Conservation (phyloP, 2,113 vertebrate species). For the Canis aureus region DNA sequence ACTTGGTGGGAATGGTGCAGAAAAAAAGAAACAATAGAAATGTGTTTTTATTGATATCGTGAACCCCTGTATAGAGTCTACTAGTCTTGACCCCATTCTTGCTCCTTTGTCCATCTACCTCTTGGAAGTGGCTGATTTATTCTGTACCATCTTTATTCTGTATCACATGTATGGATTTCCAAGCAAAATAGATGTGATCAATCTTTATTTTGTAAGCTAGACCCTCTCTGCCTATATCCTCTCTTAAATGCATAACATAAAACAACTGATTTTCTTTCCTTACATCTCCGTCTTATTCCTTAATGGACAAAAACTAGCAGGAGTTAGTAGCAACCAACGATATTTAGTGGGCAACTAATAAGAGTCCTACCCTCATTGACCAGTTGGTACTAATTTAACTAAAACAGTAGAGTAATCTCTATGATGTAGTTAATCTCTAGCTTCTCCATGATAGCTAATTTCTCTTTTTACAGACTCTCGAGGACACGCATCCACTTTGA, state of each 20-base stretch:
- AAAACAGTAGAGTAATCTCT: neutral
- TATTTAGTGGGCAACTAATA: neutral
- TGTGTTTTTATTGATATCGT: neutral
- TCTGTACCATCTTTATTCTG: neutral
- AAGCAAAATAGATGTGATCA: neutral
- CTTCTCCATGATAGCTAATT: no score
- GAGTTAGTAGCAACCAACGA: neutral
- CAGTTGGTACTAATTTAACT: neutral
- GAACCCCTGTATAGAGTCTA: neutral
- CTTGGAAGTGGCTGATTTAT: neutral
- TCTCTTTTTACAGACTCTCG: neutral
- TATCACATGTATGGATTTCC: neutral
- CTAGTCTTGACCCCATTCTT: neutral
- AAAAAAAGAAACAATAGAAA: neutral
- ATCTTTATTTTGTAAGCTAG: neutral
- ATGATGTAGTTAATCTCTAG: no score
- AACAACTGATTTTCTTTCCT: neutral
- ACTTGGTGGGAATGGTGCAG: neutral
- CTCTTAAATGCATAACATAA: neutral
- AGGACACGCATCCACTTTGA: neutral
- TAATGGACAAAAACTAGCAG: neutral
- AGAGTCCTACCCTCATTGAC: neutral
- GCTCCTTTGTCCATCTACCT: neutral
- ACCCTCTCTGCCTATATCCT: neutral
- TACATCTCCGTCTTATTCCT: neutral